These are phyloP conservation scores for Ranitomeya variabilis DNA, from an alignment of 2,113 vertebrate species.

Conservation along the genomic window DNA sequence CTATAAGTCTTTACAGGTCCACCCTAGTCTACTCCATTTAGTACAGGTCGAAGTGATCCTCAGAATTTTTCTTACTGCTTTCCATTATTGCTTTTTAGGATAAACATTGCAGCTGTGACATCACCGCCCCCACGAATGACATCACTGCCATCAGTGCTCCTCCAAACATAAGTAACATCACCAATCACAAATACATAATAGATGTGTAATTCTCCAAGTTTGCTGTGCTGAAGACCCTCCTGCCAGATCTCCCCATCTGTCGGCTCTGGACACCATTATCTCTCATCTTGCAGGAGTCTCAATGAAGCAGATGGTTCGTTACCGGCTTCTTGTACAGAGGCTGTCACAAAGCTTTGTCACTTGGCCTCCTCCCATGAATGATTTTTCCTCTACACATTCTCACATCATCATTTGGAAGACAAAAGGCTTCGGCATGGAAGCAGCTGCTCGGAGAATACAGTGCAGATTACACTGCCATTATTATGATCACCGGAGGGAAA, in stretches of 20 bases:
- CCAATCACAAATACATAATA: neutral
- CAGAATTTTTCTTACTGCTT: neutral
- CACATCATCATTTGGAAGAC: conserved; percentile 46
- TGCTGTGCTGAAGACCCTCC: neutral
- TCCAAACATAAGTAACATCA: neutral
- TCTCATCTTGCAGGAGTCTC: neutral
- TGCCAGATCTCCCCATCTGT: conserved; percentile 39
- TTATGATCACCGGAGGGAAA: neutral
- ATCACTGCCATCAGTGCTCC: neutral
- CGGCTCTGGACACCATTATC: conserved; percentile 17
- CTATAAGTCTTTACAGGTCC: no score
- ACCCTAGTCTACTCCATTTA: neutral
- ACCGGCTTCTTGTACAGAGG: neutral
- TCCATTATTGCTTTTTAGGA: neutral
- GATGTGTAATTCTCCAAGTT: neutral
- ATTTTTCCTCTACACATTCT: conserved; percentile 11
- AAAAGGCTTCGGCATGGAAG: neutral
- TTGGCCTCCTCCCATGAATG: neutral
- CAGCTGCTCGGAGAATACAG: conserved; percentile 20
- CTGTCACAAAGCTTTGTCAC: conserved; percentile 48
- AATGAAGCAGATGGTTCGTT: conserved; percentile 44
- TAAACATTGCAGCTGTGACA: neutral
- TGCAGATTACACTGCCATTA: neutral
- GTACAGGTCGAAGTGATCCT: neutral
- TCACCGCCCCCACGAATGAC: neutral